Base-by-base conservation (phyloP, 1,140 invertebrate genomes). In the Nasonia longicornis region DNA sequence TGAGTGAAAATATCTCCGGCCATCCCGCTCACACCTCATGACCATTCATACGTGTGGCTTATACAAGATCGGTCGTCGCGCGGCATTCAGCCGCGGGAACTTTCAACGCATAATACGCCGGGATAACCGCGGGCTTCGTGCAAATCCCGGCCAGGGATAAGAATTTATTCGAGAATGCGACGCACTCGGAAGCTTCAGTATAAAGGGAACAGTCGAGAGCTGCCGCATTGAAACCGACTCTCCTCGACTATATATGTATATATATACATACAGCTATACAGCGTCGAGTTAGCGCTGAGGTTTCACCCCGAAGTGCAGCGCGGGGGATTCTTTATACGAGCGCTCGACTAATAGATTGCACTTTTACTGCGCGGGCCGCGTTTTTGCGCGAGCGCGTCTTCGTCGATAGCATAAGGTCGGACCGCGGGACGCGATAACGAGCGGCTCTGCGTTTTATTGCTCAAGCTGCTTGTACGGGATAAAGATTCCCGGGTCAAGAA, bases 131-230 rank as follows among this genome's bases (percentile, higher is more conserved):
- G 52, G 20, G 20, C 52, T 63, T 3, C 7, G n/a, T 14, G 31
- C 52, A 66, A 76, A 66, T 76, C 58, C 58, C 31, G 22, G 11
- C 38, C 35, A 0, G 38, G 74, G 52, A n/a, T 58, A 64, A 76
- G 64, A 76, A 76, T 76, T 66, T 31, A 76, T 64, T 66, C 29
- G 48, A 63, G 26, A 76, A 76, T 67, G n/a, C 16, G 26, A 48
- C 42, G 29, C 4, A 35, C 22, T 4, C 14, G 7, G 52, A 58
- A n/a, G 6, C 16, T 4, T 58, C 52, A n/a, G 31, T 35, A 26
- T 26, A 6, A 6, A 35, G 52, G 52, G 20, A 58, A 58, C 20
- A 58, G 52, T n/a, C 52, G 52, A 58, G 52, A 58, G 52, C 16
- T 35, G 31, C 31, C 4, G 26, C 52, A 58, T 58, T 58, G 14